Base-by-base conservation (phyloP, 2,888 invertebrate genomes). In the Rhagonycha fulva region DNA sequence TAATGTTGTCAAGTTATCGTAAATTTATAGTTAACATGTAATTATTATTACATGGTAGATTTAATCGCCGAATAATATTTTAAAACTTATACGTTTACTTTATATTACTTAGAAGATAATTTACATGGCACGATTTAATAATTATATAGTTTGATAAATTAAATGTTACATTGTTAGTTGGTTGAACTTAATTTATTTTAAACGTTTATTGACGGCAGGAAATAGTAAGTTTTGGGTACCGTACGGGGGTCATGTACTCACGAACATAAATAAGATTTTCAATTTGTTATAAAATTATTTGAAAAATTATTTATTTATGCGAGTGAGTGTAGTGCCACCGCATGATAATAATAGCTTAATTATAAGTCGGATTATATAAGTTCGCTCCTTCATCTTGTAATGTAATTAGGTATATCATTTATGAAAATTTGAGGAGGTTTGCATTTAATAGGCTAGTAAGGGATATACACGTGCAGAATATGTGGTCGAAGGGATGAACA, bases 401-500 rank as follows among this genome's bases (percentile, higher is more conserved):
- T 47, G 47, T 47, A 47, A 47, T 47, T 72, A 72, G 30, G 11
- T 61, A 67, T 70, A 47, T 69, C 67, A 68, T 72, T 73, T 67
- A 76, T 32, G 76, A 74, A 68, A 71, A 73, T 68, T 61, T 30
- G 32, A 60, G 61, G 68, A 75, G 69, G 70, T 76, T 73, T 76
- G 74, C 74, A 75, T 77, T 77, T 71, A 69, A 77, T 77, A 72
- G 70, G 28, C 70, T 62, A 70, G 66, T 60, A 72, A 72, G 75
- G 75, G 61, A 28, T 71, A 78, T 76, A 76, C 78, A 78, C 78
- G 78, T 78, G 78, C 74, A 63, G 78, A 76, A 74, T 74, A 76
- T 78, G 76, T 76, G 77, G 76, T 70, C 69, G 75, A 80, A 81
- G 80, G 81, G 81, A 82, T 80, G 83, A 83, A 82, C 84, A 85